Evolutionary conservation across 2,888 invertebrate genomes (phyloP), one percentile per base, ranked within the genome.

Genomic region (Myopa testacea): DNA sequence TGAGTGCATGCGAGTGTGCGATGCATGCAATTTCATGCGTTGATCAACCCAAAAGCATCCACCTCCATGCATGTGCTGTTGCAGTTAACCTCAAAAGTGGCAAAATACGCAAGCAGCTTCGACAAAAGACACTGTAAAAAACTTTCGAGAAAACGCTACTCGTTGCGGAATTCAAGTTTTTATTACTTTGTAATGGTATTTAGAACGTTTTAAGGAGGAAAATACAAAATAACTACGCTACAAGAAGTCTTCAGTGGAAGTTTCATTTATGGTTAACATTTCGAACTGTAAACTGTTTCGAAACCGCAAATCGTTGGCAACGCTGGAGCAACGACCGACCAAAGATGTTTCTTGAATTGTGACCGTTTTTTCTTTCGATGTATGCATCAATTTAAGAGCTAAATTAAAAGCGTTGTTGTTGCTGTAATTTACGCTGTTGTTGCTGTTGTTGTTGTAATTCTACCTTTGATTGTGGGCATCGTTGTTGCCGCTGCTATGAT

Each of bases 341-440:
- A 6, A 45, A 45, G 45, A 45, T 2, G 6, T 45, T 45, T 10
- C 45, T 10, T 45, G 45, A 45, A 45, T 8, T n/a, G 16, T 55
- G 4, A 55, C 55, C 2, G 4, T 55, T 55, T 55, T 55, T 55
- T n/a, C 55, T 55, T 16, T 4, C 55, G 16, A 55, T 55, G 55
- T 5, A 55, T 16, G 55, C 16, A 55, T 55, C 75, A 75, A 69
- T 62, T 69, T 75, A 62, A 75, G 60, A 60, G 75, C 75, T 75
- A 75, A 75, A 75, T 75, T 69, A 75, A 75, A 75, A 75, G 75
- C 50, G 60, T 45, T 69, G 60, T 67, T 75, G 75, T 69, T 75
- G 75, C 38, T n/a, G n/a, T n/a, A n/a, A n/a, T n/a, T n/a, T n/a
- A n/a, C n/a, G n/a, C n/a, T 75, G 70, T 50, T 34, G 55, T 26